phyloP scores from a whole-genome alignment of 2,113 vertebrate species.

The Spermophilus dauricus region DNA sequence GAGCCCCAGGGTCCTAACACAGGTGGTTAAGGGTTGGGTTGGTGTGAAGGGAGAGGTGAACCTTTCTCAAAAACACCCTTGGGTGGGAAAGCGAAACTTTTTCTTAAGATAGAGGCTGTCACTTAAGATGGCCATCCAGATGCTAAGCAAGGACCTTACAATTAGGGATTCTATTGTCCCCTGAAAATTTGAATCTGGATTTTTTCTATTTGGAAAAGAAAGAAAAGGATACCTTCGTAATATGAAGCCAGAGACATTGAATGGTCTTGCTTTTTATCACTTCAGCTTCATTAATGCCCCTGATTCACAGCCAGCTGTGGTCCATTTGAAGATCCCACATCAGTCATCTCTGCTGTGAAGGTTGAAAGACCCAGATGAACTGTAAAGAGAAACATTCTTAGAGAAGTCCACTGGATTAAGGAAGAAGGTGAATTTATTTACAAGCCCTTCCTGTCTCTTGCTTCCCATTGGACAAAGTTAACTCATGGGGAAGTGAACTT shows the following conservation, averaged over 20 bases:
- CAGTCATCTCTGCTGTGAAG: neutral
- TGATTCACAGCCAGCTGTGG: neutral
- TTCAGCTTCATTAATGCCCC: neutral
- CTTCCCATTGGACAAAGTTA: neutral
- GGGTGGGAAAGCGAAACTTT: too few species aligned
- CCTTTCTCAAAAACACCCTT: too few species aligned
- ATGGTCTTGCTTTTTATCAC: neutral
- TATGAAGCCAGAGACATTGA: neutral
- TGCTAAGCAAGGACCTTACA: too few species aligned
- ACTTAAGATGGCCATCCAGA: too few species aligned
- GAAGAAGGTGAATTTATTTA: neutral
- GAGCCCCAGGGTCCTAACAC: too few species aligned
- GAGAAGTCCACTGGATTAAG: neutral
- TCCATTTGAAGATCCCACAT: neutral
- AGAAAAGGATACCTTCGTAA: neutral
- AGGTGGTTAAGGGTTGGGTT: too few species aligned
- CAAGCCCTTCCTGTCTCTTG: neutral
- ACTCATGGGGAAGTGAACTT: neutral
- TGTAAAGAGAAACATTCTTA: neutral
- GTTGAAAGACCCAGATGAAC: neutral
- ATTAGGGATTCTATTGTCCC: neutral
- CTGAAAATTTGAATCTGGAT: constrained; percentile 47
- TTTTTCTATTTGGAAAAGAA: neutral
- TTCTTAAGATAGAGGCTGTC: too few species aligned
- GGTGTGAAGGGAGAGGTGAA: too few species aligned